A percentile compares a stretch with the other conserved stretches of the same genome.
Evolutionary conservation across 2,113 vertebrate genomes (phyloP).

Genomic region (Gadus chalcogrammus): DNA sequence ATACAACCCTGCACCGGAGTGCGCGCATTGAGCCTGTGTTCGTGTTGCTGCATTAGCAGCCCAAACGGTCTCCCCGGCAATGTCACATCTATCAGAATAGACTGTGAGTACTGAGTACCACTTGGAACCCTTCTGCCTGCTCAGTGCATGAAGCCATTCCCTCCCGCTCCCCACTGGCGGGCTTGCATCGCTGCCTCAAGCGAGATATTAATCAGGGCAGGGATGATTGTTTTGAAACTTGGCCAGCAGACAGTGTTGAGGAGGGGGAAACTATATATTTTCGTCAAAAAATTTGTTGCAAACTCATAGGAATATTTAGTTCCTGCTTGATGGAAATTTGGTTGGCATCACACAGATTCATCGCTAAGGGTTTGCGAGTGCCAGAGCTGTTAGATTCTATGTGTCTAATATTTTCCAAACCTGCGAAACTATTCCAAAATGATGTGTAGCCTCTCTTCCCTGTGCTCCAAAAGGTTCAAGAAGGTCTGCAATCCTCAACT

Average conservation of each 20-base stretch:
- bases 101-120: slow-evolving; percentile 16
- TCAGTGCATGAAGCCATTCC: slow-evolving; percentile 35
- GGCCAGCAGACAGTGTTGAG: slow-evolving; percentile 9
- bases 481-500: background rate
- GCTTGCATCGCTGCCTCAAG: slow-evolving; percentile 38
- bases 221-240: slow-evolving; percentile 54
- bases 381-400: background rate
- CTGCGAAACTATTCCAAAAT: slow-evolving; percentile 12
- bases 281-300: slow-evolving; percentile 38
- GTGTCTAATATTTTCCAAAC: background rate
- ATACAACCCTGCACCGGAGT: background rate
- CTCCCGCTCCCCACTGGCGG: slow-evolving; percentile 24
- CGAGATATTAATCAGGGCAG: slow-evolving; percentile 53
- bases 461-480: background rate
- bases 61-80: slow-evolving; percentile 18
- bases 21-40: no score
- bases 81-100: slow-evolving; percentile 18
- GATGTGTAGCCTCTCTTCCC: background rate
- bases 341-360: slow-evolving; percentile 30
- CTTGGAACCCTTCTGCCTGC: slow-evolving; percentile 14
- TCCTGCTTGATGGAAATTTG: slow-evolving; percentile 33
- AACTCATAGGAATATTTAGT: slow-evolving; percentile 41
- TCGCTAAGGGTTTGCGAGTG: slow-evolving; percentile 18
- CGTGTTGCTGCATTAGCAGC: background rate
- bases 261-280: slow-evolving; percentile 10